Base-by-base conservation (phyloP, 2,113 vertebrate genomes). In the Sigmodon hispidus region DNA sequence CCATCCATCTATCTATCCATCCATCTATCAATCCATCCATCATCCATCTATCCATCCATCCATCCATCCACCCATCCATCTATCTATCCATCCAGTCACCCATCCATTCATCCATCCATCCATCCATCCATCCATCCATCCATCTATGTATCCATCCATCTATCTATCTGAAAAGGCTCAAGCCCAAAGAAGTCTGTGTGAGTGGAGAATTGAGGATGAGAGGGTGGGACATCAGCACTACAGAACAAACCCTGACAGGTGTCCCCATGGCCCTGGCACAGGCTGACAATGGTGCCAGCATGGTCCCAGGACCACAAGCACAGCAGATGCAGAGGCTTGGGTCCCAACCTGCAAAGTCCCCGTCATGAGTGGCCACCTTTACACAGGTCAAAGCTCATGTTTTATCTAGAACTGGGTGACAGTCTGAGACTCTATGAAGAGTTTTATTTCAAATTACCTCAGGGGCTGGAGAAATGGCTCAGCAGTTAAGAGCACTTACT, bases 351-450 rank as follows among this genome's bases (percentile, higher is more conserved):
- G 31, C 34, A 69, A 48, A 12, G 19, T 15, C 19, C 2, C 0
- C 15, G 6, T 65, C 81, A 52, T 31, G 83, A n/a, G 40, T 2
- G 45, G 65, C 19, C 36, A 12, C 31, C 77, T 63, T 29, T n/a
- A n/a, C 77, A 72, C 70, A n/a, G 89, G 11, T 76, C 92, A 52
- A 31, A 76, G 73, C 83, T 73, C 94, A n/a, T 69, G 86, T 77
- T 77, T 61, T 55, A 45, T 95, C 61, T 83, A 73, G 36, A 75
- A 79, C 24, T 26, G 93, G 10, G 55, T 15, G 7, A 96, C 50
- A 21, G 48, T 40, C 1, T 73, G 94, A 34, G 76, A 77, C 21
- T 52, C 97, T 94, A 72, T 21, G 31, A 73, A 80, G 15, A 40
- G 12, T 26, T 50, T 77, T 34, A 59, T 81, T 88, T 61, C 50